Evolutionary conservation across 2,113 vertebrate species (phyloP).

Genomic region (Elephas maximus): DNA sequence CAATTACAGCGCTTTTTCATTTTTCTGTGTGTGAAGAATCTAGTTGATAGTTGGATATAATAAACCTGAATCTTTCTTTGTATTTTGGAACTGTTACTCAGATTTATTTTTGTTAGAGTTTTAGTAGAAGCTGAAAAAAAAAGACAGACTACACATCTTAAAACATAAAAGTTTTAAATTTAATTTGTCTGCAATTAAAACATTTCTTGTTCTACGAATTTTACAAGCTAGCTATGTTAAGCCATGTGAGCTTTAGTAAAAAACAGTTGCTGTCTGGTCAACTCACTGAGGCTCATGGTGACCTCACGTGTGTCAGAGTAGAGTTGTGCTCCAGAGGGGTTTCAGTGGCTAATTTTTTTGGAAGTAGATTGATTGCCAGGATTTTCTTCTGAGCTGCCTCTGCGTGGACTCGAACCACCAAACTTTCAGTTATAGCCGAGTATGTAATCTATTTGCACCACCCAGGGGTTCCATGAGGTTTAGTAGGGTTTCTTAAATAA

Average conservation of each 20-base stretch:
- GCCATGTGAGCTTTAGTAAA: constrained; percentile 6
- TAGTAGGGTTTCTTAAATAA: background rate
- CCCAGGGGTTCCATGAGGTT: too few species aligned
- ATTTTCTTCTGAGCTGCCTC: background rate
- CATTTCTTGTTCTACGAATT: constrained; percentile 37
- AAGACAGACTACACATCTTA: constrained; percentile 16
- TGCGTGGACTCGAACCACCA: background rate
- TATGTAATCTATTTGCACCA: background rate
- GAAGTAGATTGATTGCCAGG: background rate
- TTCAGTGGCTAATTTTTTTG: background rate
- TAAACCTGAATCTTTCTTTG: constrained; percentile 16
- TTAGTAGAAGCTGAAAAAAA: constrained; percentile 49
- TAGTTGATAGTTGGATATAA: constrained; percentile 37
- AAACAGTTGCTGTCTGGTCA: background rate
- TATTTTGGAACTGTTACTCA: background rate
- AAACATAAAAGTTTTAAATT: constrained; percentile 15
- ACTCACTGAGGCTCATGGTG: background rate
- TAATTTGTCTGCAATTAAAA: constrained; percentile 60
- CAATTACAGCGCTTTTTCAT: constrained; percentile 41
- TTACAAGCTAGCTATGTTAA: constrained; percentile 46
- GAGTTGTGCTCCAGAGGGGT: background rate
- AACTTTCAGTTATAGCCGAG: background rate
- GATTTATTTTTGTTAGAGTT: constrained; percentile 28
- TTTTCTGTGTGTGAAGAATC: constrained; percentile 28
- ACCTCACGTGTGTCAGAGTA: background rate